A percentile compares a stretch with the other conserved stretches of the same genome.
Evolutionary conservation across 2,797 vertebrate species (phyloP).

Genomic region (Mico argentatus): DNA sequence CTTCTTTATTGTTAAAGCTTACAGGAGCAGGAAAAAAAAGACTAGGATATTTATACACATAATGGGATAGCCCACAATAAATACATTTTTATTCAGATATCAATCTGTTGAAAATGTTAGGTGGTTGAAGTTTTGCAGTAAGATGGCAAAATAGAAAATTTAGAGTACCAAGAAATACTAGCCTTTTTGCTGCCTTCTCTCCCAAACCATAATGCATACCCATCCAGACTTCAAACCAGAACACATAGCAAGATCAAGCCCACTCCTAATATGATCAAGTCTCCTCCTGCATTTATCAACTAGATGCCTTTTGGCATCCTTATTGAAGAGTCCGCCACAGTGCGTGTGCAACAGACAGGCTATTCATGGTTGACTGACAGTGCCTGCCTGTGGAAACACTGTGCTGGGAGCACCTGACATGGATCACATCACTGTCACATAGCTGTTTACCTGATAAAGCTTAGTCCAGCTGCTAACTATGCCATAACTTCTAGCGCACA

Average conservation of each 20-base stretch:
- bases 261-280: not conserved
- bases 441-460: not conserved
- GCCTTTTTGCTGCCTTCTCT: not conserved
- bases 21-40: not conserved
- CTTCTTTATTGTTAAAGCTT: constrained; percentile 25
- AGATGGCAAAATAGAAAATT: constrained; percentile 36
- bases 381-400: not conserved
- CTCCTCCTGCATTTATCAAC: not conserved
- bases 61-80: not conserved
- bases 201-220: not conserved
- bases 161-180: not conserved
- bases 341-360: not conserved
- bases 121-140: not conserved
- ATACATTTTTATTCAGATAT: constrained; percentile 34
- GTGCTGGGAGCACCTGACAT: not conserved
- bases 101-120: not conserved
- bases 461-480: not conserved
- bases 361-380: not conserved
- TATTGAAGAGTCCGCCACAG: not conserved
- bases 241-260: not conserved
- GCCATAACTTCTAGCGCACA: not conserved
- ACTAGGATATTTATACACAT: not conserved
- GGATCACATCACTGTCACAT: not conserved
- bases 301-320: not conserved
- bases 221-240: not conserved